Evolutionary conservation across 2,797 vertebrate genomes (phyloP), one percentile per base, ranked within the genome.

Genomic region (Chaetophractus vellerosus): DNA sequence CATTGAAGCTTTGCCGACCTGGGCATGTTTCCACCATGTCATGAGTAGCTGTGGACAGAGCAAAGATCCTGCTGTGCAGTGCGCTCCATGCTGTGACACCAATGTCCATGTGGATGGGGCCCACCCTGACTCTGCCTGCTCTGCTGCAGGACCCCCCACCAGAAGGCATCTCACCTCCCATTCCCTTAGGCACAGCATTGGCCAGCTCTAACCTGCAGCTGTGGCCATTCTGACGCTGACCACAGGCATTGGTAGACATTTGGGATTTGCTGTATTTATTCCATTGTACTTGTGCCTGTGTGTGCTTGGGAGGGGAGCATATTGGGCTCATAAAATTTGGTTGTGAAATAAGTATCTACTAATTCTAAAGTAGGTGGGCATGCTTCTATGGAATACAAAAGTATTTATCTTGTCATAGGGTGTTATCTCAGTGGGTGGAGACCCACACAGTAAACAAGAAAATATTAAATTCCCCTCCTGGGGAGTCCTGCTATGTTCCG

Each of bases 11-110:
- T 99, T 96, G 99, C 99, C 64, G 99, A 99, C 98, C 98, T 99
- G 71, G 99, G 99, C 98, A 99, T 99, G 99, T 99, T 99, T 97
- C 99, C 99, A 0, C 99, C 99, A 0, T 99, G 99, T 97, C 99
- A 99, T 7, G 99, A 99, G 98, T 99, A 99, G 99, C 96, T 71
- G 33, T 11, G 0, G 1, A 75, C 96, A 85, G 45, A 45, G 10
- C 10, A 10, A 45, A 8, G 45, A 5, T 45, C 45, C 10, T 45
- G 45, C 45, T 10, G 10, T 45, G 45, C 45, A 45, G 57, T 23
- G 33, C 74, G 41, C 15, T 66, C 38, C 36, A 0, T 9, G 85
- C 96, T 93, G 63, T 93, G 80, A 96, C 68, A 38, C 90, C 72
- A 23, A 96, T 45, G 0, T 91, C 96, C 38, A 4, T 92, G 95